Evolutionary conservation across 2,113 vertebrate species (phyloP), one percentile per base, ranked within the genome.

Genomic region (Pimephales promelas): DNA sequence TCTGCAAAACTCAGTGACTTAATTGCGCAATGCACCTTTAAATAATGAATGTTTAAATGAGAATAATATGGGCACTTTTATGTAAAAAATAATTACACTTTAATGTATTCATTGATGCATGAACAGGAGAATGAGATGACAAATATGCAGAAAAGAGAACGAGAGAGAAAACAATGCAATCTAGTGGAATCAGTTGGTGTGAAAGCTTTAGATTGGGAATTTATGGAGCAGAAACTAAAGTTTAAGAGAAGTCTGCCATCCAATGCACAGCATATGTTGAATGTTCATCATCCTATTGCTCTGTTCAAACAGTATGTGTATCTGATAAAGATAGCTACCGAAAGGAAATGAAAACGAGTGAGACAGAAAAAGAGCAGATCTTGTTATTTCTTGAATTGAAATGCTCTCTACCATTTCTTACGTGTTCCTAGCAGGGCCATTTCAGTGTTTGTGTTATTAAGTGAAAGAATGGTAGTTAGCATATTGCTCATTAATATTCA

Each of bases 181-280:
- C 28, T 20, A 22, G 45, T 74, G 43, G 24, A 74, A 20, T 74
- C 24, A 20, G 57, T 26, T 47, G n/a, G 6, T 28, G 36, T 79
- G 36, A 64, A 79, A 78, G 56, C 47, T 31, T 74, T 49, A 26
- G 49, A 52, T 49, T 74, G 72, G 72, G n/a, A 52, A 47, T 78
- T 26, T 61, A 43, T 47, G 56, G 40, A 47, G n/a, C n/a, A 47
- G 57, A 62, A 79, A 45, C 24, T 26, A 54, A 78, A 45, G 57
- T 79, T 62, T 2, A 62, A 45, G 76, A 61, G 57, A 78, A 43
- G 56, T 26, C 22, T 0, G 7, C 13, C 56, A 61, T 61, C n/a
- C 24, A 45, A 28, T 28, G 85, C 86, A 68, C 79, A 75, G 86
- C 79, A 82, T 79, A 81, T 82, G 72, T 86, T 89, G 9, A 54